Conservation (phyloP, 1,140 invertebrate species). For the Pristionchus pacificus region DNA sequence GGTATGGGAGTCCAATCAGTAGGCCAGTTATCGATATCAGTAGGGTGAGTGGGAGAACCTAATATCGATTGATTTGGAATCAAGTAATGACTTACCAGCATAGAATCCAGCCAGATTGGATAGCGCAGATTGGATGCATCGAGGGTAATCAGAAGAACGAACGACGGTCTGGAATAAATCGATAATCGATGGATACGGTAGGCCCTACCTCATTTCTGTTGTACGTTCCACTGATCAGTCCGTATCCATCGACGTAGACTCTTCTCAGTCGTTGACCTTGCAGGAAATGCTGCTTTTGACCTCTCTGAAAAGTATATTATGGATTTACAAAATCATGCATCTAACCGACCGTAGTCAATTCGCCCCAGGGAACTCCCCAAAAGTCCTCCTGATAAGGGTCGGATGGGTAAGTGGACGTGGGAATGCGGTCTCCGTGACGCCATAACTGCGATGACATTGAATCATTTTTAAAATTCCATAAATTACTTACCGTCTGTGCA, state of each 20-base stretch:
- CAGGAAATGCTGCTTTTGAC: background rate
- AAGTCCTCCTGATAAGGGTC: constrained; percentile 18
- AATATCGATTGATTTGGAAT: background rate
- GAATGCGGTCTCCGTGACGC: constrained; percentile 27
- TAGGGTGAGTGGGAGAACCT: background rate
- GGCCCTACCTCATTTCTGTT: constrained; percentile 1
- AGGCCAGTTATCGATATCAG: background rate
- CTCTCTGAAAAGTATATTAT: background rate
- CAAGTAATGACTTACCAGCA: background rate
- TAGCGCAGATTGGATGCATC: background rate
- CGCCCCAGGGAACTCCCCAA: background rate
- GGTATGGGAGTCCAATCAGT: constrained; percentile 1
- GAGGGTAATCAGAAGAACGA: background rate
- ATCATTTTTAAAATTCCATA: background rate
- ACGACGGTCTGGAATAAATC: background rate
- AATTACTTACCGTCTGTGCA: background rate
- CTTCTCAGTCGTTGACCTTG: constrained; percentile 1
- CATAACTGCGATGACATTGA: constrained; percentile 2
- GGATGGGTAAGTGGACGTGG: constrained; percentile 1
- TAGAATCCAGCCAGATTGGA: constrained; percentile 8
- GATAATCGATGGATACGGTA: background rate
- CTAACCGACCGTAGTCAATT: constrained; percentile 1
- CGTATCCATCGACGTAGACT: background rate
- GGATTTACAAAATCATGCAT: background rate
- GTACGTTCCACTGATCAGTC: constrained; percentile 3